phyloP scores from a whole-genome alignment of 2,113 vertebrate species.

The Heloderma charlesbogerti region DNA sequence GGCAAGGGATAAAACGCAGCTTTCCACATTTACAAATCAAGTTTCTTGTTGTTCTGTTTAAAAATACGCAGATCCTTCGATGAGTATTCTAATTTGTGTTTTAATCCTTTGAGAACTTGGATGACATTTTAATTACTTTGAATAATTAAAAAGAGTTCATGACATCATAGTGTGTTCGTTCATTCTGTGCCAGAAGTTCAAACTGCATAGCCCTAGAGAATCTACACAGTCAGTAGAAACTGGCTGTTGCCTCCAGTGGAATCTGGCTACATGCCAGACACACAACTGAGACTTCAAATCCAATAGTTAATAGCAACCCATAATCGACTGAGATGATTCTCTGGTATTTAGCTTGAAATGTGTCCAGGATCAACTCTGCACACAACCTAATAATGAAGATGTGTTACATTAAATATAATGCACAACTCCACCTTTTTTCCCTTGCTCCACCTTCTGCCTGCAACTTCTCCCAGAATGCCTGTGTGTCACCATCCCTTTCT shows the following conservation, averaged over 20 bases:
- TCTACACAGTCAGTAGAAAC: constrained; percentile 13
- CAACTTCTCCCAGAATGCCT: not conserved
- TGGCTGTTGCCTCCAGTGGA: not conserved
- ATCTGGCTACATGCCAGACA: not conserved
- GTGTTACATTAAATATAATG: not conserved
- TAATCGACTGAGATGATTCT: not conserved
- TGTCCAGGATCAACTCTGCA: not conserved
- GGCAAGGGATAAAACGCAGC: not conserved
- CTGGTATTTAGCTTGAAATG: not conserved
- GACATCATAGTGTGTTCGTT: not conserved
- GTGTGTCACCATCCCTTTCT: not conserved
- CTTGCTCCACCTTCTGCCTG: not conserved
- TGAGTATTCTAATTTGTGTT: constrained; percentile 12
- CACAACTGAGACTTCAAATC: not conserved
- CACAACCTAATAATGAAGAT: not conserved
- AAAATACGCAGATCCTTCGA: constrained; percentile 8
- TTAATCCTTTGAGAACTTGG: constrained; percentile 6
- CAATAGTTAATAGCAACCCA: not conserved
- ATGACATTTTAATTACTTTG: constrained; percentile 12
- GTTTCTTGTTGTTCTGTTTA: not conserved
- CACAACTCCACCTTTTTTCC: not conserved
- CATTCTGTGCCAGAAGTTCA: not conserved
- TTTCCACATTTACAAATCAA: constrained; percentile 1
- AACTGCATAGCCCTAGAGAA: not conserved
- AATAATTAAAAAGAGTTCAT: constrained; percentile 29